Base-by-base conservation (phyloP, 2,888 invertebrate genomes). In the Lasioglossum leucozonium region DNA sequence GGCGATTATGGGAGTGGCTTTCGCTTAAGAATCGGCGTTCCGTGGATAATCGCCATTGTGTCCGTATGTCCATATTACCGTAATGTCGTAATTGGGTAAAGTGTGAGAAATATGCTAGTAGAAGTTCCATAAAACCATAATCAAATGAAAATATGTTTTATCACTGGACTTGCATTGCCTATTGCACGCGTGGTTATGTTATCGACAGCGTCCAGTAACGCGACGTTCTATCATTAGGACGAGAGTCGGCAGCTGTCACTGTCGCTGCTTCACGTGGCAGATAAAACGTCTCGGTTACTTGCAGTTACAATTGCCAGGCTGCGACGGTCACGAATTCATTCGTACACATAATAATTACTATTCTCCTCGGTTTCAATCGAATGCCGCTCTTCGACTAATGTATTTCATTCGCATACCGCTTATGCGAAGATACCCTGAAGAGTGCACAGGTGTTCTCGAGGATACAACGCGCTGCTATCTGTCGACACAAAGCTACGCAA, bases 1-100 rank as follows among this genome's bases (percentile, higher is more conserved):
- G 58, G 58, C 58, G 58, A 62, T 62, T 62, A 62, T 62, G 62
- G 62, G 62, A 62, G 62, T 62, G 62, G 62, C 62, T 62, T 30
- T 62, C 62, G 62, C 62, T 62, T 30, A 2, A 16, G 6, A 2
- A 16, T 30, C 62, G 30, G 16, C 5, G 22, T 76, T 72, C 44
- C 55, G 73, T 81, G 6, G 44, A 58, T 34, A 65, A 62, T 34
- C n/a, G n/a, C 22, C 10, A 0, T n/a, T 1, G 3, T n/a, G 51
- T 0, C 10, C 51, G 51, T 22, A n/a, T 10, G 5, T 22, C 22
- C 6, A 22, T n/a, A 8, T 22, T 3, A n/a, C 8, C 22, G 22
- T 51, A 10, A 51, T 22, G 22, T 51, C 22, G 6, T 5, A 18
- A 16, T 44, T 16, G 0, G 47, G 47, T 0, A 22, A 51, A 8